These are phyloP conservation scores for Tokudaia tokunoshimensis DNA, from an alignment of 2,797 vertebrate species.

Conservation along the genomic window DNA sequence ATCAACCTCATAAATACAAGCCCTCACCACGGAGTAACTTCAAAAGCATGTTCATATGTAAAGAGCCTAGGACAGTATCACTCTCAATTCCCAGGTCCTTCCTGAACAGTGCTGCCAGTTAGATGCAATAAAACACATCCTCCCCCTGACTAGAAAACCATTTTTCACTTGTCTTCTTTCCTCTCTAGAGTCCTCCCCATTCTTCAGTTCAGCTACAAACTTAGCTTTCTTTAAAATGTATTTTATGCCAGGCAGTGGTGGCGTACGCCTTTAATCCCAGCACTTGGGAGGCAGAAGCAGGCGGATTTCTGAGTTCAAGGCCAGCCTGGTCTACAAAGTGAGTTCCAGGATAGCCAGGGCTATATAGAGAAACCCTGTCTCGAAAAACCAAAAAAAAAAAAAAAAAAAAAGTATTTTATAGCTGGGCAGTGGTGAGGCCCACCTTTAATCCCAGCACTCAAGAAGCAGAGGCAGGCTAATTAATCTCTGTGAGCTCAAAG, in stretches of 20 bases:
- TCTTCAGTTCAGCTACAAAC: constrained; percentile 52
- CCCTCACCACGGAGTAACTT: constrained; percentile 21
- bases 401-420: too few relatives aligned
- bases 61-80: constrained; percentile 33
- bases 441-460: too few relatives aligned
- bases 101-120: background rate
- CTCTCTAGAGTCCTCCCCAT: background rate
- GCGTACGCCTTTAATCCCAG: background rate
- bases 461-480: too few relatives aligned
- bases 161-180: background rate
- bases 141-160: background rate
- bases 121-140: constrained; percentile 1
- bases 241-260: background rate
- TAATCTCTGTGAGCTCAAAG: too few relatives aligned
- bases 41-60: constrained; percentile 19
- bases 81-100: constrained; percentile 35
- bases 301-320: background rate
- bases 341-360: too few relatives aligned
- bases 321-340: background rate
- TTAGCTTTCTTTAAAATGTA: background rate
- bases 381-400: too few relatives aligned
- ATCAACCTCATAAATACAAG: constrained; percentile 40
- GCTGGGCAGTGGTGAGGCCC: too few relatives aligned
- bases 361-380: too few relatives aligned
- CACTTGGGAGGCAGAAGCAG: background rate